Evolutionary conservation across 2,888 invertebrate genomes (phyloP), one percentile per base, ranked within the genome.

Genomic region (Orthonychiurus folsomi): DNA sequence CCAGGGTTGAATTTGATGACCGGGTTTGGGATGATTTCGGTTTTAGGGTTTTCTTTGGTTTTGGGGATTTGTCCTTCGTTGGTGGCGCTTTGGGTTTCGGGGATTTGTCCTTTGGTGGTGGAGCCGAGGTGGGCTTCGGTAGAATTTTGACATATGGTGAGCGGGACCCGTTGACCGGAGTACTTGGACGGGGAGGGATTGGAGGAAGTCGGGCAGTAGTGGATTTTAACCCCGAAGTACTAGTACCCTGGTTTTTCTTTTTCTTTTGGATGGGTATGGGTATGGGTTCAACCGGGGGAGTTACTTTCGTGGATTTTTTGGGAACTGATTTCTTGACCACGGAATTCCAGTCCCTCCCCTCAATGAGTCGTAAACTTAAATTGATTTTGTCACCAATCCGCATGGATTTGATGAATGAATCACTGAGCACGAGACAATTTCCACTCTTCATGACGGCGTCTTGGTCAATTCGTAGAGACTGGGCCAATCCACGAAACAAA

Each of bases 371-470:
- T 3, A 65, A 54, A 27, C 52, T 54, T 20, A 59, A 65, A 20
- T 27, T 62, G 15, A 65, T 57, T n/a, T 57, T 54, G 1, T 62
- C 65, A 57, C 60, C 57, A 56, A 60, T 50, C 1, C 65, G 47
- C n/a, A 65, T 56, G n/a, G 65, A 59, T 27, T 65, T 65, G 3
- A 65, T 62, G 15, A 65, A 21, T n/a, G 57, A 50, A 54, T 65
- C 65, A 1, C 50, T 60, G n/a, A 62, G 59, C 18, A 62, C 59
- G 5, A 65, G 54, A 25, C 62, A 62, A 1, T 50, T 37, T 15
- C 60, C 62, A 23, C 28, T 27, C 50, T 65, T 61, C 50, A 65
- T 62, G 1, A 65, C 54, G 12, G 59, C 62, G 28, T 65, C 65
- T 18, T 62, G 57, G 1, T 26, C 25, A 24, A n/a, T 56, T 15